A percentile compares a stretch with the other conserved stretches of the same genome.
phyloP scores from a whole-genome alignment of 2,113 vertebrate genomes.

The Isurus oxyrinchus region DNA sequence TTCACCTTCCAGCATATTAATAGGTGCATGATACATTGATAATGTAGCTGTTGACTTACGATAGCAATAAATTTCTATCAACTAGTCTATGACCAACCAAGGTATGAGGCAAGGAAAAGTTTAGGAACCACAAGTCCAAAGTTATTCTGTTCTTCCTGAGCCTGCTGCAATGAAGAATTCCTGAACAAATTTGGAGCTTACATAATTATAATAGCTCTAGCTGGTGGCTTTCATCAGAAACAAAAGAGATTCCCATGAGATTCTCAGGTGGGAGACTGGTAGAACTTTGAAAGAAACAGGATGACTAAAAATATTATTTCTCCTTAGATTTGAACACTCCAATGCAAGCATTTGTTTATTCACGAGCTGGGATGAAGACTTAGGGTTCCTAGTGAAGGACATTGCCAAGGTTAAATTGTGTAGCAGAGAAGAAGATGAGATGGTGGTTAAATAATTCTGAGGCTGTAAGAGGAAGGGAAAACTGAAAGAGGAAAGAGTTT shows the following conservation, averaged over 20 bases:
- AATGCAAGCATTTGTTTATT: not conserved
- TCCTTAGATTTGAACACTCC: not conserved
- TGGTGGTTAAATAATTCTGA: not conserved
- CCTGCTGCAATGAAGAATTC: not conserved
- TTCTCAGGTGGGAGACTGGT: not conserved
- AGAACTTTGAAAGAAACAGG: not conserved
- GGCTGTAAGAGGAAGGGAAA: not conserved
- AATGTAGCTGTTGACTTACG: too few species aligned
- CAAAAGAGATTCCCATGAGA: not conserved
- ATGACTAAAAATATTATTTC: not conserved
- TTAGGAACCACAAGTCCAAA: not conserved
- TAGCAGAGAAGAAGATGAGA: not conserved
- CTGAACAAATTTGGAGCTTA: not conserved
- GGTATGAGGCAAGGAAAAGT: not conserved
- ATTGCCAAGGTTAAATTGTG: not conserved
- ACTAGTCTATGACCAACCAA: too few species aligned
- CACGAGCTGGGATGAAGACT: not conserved
- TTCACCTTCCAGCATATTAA: too few species aligned
- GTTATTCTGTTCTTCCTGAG: not conserved
- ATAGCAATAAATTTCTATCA: too few species aligned
- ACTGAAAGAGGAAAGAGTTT: not conserved
- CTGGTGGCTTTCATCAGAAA: not conserved
- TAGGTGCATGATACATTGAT: too few species aligned
- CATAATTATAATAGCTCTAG: not conserved
- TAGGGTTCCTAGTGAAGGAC: not conserved